These are phyloP conservation scores for Acanthurus lineatus DNA, from an alignment of 2,797 vertebrate genomes.

Conservation along the genomic window DNA sequence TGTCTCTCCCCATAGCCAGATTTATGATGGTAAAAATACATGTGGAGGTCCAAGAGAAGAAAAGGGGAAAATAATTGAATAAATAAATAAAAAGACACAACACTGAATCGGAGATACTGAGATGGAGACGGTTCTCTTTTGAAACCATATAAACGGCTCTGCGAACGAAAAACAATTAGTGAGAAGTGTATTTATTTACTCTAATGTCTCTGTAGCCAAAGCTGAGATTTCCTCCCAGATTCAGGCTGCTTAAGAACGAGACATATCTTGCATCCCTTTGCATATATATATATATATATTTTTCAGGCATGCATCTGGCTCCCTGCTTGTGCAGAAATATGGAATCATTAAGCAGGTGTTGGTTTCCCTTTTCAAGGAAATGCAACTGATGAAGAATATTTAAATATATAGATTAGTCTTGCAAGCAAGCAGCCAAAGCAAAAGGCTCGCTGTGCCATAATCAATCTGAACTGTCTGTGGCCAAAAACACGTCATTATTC, in stretches of 20 bases:
- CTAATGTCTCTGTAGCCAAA: neutral
- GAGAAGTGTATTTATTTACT: slow-evolving; percentile 16
- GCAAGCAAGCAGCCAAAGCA: neutral
- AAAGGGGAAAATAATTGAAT: slow-evolving; percentile 21
- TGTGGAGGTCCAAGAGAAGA: slow-evolving; percentile 48
- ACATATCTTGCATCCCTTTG: slow-evolving; percentile 16
- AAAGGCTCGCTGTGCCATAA: slow-evolving; percentile 33
- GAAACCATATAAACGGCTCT: slow-evolving; percentile 8
- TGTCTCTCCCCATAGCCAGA: slow-evolving; percentile 58
- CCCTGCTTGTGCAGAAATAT: slow-evolving; percentile 15
- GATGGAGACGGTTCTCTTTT: slow-evolving; percentile 18
- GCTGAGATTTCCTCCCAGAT: neutral
- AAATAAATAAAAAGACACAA: neutral
- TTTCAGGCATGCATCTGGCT: slow-evolving; percentile 28
- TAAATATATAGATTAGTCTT: slow-evolving; percentile 9
- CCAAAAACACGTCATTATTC: neutral
- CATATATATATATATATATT: neutral
- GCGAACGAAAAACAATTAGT: slow-evolving; percentile 28
- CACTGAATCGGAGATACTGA: slow-evolving; percentile 15
- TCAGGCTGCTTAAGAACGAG: slow-evolving; percentile 7
- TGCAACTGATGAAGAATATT: slow-evolving; percentile 17
- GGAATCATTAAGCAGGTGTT: slow-evolving; percentile 28
- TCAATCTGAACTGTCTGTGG: slow-evolving; percentile 14
- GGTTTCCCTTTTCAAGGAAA: slow-evolving; percentile 35
- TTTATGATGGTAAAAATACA: slow-evolving; percentile 58